Evolutionary conservation across 2,888 invertebrate species (phyloP), one percentile per base, ranked within the genome.

Genomic region (Polymixis lichenea): DNA sequence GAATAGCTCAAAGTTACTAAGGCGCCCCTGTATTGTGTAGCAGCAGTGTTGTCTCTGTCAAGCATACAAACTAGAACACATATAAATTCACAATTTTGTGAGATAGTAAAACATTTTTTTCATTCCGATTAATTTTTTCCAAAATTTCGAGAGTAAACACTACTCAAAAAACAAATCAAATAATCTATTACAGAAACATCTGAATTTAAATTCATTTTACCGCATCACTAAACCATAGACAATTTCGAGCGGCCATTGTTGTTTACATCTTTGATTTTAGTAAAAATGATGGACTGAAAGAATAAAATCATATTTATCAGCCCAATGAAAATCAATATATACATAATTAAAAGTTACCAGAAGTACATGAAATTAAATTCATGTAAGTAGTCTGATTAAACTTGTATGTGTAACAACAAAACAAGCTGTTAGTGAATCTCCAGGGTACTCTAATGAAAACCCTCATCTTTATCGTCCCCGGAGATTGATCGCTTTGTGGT

Each of bases 401-500:
- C 43, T 80, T 75, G 64, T 84, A 75, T 69, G 56, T 73, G 67
- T 70, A 64, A 72, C 73, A 64, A 81, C 61, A 53, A 73, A 65
- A 84, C 74, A 79, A 71, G 71, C 49, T 61, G 72, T 78, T 79
- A 75, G 72, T 68, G 56, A 71, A 56, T 32, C 75, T 70, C 85
- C 60, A 72, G 72, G 77, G 79, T 67, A 80, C 84, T 83, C 62
- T 73, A 82, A 85, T 85, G 83, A 79, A 78, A 83, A 78, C 82
- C 85, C 86, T 80, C 84, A 84, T 84, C 84, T 82, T 88, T 87
- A 89, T 88, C 78, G 85, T 83, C 87, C 79, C 85, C 22, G 38
- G 85, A 84, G 86, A 85, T 73, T 89, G 86, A 89, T 89, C 89
- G 86, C 78, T 85, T 88, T 87, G 88, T 87, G 86, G 85, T 83